Conservation (phyloP, 2,797 vertebrate species). For the Synanceia verrucosa region DNA sequence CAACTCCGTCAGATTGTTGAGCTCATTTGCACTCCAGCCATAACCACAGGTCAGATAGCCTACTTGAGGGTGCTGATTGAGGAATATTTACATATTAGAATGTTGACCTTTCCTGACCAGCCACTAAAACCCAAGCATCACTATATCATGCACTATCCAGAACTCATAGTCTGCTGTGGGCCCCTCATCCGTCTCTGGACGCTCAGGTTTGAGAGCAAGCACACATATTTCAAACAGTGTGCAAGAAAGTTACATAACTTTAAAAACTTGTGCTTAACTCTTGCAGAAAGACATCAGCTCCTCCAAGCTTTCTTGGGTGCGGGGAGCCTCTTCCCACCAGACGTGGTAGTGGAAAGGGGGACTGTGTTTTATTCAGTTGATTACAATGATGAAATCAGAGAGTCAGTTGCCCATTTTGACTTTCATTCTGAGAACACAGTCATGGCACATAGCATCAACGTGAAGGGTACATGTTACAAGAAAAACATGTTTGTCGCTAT, state of each 20-base stretch:
- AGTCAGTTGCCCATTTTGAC: neutral
- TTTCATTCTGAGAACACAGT: neutral
- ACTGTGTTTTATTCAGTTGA: neutral
- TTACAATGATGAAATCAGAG: neutral
- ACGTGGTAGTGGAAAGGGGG: neutral
- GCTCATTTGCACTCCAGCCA: neutral
- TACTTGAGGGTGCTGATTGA: neutral
- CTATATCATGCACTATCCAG: slow-evolving; percentile 34
- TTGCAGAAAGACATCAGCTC: slow-evolving; percentile 28
- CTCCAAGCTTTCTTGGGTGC: slow-evolving; percentile 26
- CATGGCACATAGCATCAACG: neutral
- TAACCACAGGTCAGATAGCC: neutral
- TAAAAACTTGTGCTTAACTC: slow-evolving; percentile 21
- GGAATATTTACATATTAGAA: neutral
- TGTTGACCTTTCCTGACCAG: neutral
- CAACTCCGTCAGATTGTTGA: neutral
- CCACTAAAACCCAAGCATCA: slow-evolving; percentile 38
- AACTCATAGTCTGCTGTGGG: slow-evolving; percentile 18
- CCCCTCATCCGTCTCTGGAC: slow-evolving; percentile 35
- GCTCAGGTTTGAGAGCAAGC: slow-evolving; percentile 38
- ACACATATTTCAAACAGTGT: slow-evolving; percentile 42
- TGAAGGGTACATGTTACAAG: neutral
- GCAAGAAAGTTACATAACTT: slow-evolving; percentile 27
- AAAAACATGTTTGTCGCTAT: neutral
- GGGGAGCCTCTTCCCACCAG: neutral